Base-by-base conservation (phyloP, 2,888 invertebrate genomes). In the Diachrysia chrysitis region DNA sequence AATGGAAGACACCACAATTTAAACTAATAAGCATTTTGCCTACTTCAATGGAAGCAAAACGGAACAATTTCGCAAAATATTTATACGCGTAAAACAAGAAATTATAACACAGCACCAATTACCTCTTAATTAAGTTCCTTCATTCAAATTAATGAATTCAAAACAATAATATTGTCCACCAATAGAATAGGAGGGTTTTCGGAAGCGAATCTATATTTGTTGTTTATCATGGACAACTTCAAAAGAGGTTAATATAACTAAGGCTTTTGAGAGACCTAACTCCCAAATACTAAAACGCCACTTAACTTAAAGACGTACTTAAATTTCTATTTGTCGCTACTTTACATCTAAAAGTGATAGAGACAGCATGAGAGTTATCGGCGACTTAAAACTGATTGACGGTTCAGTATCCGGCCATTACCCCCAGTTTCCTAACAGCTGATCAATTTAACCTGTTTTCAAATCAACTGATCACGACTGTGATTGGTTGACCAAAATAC, bases 101-200 rank as follows among this genome's bases (percentile, higher is more conserved):
- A 21, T 46, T 71, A 62, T 25, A 55, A 54, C 60, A 58, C 48
- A 46, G 17, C 60, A 37, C 54, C 67, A 77, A 77, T 74, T 76
- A 55, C 54, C 72, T 61, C 76, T 37, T 65, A 74, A 74, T 77
- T 74, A 74, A 55, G 54, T 55, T 63, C 61, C 62, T 46, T 58
- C 76, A 53, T 61, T 66, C 66, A 63, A 76, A 71, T 66, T 72
- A 67, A 74, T 77, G 55, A 72, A 72, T 72, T 74, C 67, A 72
- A 77, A 74, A 76, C 77, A 76, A 72, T 77, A 53, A 76, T 62
- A 66, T 71, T 57, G 66, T 65, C 35, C 55, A 46, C 58, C 23
- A 10, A 9, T 53, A 62, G 23, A 17, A 21, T 16, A 21, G 17
- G n/a, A 65, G n/a, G 21, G n/a, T 14, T 42, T 42, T 42, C 5